Evolutionary conservation across 2,113 vertebrate species (phyloP).

Genomic region (Rhinolophus ferrumequinum): DNA sequence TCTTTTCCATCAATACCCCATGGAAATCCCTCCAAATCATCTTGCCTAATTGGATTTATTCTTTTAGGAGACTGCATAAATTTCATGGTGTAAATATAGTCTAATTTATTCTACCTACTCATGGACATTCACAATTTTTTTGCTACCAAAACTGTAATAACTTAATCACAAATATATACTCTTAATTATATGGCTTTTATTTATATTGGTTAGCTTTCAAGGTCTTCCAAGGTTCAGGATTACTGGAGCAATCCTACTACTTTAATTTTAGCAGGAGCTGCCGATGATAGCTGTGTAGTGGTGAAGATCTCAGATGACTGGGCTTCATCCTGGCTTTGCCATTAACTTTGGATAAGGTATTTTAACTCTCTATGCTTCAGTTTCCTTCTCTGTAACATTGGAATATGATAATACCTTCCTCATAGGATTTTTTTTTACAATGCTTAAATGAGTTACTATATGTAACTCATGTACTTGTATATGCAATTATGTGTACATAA

Average conservation of each 20-base stretch:
- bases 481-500: background rate
- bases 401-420: background rate
- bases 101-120: background rate
- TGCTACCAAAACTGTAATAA: background rate
- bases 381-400: background rate
- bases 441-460: background rate
- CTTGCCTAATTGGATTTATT: background rate
- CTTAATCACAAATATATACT: background rate
- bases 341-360: background rate
- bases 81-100: background rate
- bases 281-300: accelerated
- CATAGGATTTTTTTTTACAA: background rate
- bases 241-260: background rate
- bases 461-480: background rate
- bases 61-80: background rate
- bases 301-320: background rate
- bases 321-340: background rate
- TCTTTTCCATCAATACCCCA: background rate
- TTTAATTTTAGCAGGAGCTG: background rate
- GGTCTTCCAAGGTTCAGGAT: background rate
- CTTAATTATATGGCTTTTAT: background rate
- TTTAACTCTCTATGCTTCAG: background rate
- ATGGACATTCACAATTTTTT: background rate
- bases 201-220: background rate
- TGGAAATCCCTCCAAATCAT: background rate